Conservation (phyloP, 1,140 invertebrate genomes). For the Venturia canescens region DNA sequence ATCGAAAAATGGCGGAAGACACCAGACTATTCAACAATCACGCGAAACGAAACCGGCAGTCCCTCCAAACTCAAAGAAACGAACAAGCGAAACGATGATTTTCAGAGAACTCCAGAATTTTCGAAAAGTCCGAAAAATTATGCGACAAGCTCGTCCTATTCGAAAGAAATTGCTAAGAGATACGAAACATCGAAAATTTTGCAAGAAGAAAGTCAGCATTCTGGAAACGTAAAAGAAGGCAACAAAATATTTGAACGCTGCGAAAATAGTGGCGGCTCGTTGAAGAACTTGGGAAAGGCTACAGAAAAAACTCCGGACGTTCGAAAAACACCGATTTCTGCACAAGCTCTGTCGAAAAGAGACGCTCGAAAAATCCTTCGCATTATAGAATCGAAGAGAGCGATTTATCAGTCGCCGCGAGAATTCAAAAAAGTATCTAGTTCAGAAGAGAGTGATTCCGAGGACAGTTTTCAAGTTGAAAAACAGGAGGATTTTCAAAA, state of each 20-base stretch:
- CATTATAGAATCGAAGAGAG: constrained; percentile 25
- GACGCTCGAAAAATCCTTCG: background rate
- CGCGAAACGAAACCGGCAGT: background rate
- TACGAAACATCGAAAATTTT: background rate
- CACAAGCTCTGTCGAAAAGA: background rate
- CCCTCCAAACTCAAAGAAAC: background rate
- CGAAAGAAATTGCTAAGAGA: background rate
- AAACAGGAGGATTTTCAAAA: constrained; percentile 17
- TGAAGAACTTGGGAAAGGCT: background rate
- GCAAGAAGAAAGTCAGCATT: background rate
- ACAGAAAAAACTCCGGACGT: background rate
- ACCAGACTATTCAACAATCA: constrained; percentile 3
- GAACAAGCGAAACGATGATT: background rate
- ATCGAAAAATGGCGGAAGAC: constrained; percentile 1
- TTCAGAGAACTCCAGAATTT: constrained; percentile 16
- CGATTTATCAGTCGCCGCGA: background rate
- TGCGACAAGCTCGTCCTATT: background rate
- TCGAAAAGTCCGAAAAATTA: constrained; percentile 13
- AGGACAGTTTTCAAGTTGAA: constrained; percentile 11
- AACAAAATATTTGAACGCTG: no score
- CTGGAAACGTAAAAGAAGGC: no score
- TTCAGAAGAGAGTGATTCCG: constrained; percentile 22
- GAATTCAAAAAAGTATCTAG: constrained; percentile 5
- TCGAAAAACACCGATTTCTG: background rate
- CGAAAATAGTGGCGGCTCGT: background rate